Percentiles rank a stretch among this genome's conserved stretches.
Conservation (phyloP, 92 coral and sea anemone species). For the Parazoanthus swiftii region DNA sequence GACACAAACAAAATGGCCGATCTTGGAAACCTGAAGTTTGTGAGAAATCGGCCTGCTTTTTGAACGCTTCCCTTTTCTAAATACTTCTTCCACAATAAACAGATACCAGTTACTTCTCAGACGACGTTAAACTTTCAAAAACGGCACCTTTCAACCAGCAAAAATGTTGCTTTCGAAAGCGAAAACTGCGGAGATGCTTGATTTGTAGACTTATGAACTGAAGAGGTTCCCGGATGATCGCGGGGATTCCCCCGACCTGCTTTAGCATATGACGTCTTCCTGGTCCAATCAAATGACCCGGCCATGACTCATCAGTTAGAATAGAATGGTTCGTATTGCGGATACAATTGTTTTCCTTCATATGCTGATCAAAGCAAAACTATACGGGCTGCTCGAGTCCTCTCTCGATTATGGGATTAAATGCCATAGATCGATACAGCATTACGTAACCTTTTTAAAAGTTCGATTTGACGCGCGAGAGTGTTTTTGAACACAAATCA, state of each 20-base stretch:
- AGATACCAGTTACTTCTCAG: neutral
- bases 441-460: too few relatives aligned
- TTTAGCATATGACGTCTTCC: constrained; percentile 22
- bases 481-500: too few relatives aligned
- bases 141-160: neutral
- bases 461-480: too few relatives aligned
- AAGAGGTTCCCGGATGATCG: constrained; percentile 31
- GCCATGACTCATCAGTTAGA: neutral
- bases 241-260: constrained; percentile 38
- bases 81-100: neutral
- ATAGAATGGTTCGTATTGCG: neutral
- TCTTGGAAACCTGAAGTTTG: neutral
- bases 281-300: neutral
- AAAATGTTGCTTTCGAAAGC: neutral
- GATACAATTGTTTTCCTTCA: too few relatives aligned
- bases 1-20: constrained; percentile 24
- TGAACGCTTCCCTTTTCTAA: neutral
- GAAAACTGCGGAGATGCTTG: neutral
- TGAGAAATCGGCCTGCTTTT: neutral
- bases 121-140: neutral
- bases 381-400: too few relatives aligned
- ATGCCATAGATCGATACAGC: too few relatives aligned
- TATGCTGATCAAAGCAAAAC: too few relatives aligned
- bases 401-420: too few relatives aligned
- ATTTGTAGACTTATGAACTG: neutral